Base-by-base conservation (phyloP, 1,140 invertebrate genomes). In the Apis laboriosa region DNA sequence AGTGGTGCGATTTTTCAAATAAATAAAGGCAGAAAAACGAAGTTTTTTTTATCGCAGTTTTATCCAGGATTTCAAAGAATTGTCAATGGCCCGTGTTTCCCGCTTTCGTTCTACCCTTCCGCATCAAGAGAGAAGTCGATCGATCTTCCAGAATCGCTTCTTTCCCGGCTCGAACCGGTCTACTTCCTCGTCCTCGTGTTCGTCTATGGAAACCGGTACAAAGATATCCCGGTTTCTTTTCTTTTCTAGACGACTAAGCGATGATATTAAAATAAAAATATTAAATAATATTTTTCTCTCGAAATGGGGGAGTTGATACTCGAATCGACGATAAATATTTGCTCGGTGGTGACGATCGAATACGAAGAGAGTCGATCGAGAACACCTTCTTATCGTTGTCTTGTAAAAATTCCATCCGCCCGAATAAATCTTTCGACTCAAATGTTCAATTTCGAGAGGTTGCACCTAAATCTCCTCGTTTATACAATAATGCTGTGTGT, bases 31-130 rank as follows among this genome's bases (percentile, higher is more conserved):
- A 53, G 19, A 66, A 51, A 28, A n/a, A 5, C n/a, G 51, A 28
- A 73, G 70, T 63, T 77, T 86, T 63, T 77, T 86, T 86, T 84
- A 84, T 87, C 74, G 56, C 55, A 73, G 84, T 51, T 61, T 70
- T 84, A 84, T 86, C 82, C 74, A 80, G 81, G 86, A 87, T 84
- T 84, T 80, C 71, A 74, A 56, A 77, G 66, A 60, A 49, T 77
- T 51, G 53, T 58, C 81, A 78, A 83, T 83, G 80, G 66, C 24
- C 63, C 72, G 63, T 60, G 72, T 60, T 72, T 81, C 76, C 79
- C 79, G 72, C 34, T 28, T 19, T 68, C 19, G 63, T 51, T 76
- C 64, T 24, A 21, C 56, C 49, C 56, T 82, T 82, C 73, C 43
- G 24, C 43, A 28, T 5, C 64, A 21, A 51, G 17, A 77, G 49